A percentile compares a stretch with the other conserved stretches of the same genome.
Conservation (phyloP, 2,797 vertebrate genomes). For the Pachyuromys duprasi region DNA sequence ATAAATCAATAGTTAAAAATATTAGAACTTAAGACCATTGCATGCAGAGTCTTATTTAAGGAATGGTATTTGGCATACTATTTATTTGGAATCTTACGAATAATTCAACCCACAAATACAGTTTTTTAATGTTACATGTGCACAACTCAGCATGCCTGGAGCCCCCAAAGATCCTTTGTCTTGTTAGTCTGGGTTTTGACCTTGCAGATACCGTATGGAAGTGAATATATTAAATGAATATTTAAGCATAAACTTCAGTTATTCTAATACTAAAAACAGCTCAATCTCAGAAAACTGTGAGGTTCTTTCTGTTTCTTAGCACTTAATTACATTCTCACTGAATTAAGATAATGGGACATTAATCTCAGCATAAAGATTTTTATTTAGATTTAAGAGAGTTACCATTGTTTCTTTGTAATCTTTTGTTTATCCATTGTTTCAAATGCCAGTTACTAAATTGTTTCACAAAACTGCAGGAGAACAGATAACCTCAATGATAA, state of each 20-base stretch:
- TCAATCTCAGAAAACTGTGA: conserved; percentile 82
- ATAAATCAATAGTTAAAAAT: neutral
- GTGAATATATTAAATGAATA: conserved; percentile 83
- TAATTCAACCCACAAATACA: neutral
- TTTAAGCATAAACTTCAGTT: conserved; percentile 84
- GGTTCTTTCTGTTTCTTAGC: conserved; percentile 84
- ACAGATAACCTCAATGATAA: neutral
- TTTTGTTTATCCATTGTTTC: conserved; percentile 21
- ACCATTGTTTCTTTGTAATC: conserved; percentile 77
- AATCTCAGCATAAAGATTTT: conserved; percentile 81
- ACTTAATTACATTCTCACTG: conserved; percentile 85
- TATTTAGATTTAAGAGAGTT: conserved; percentile 82
- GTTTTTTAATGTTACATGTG: neutral
- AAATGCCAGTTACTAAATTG: neutral
- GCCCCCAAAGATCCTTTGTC: neutral
- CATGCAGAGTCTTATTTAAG: neutral
- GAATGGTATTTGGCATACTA: neutral
- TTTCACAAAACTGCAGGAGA: neutral
- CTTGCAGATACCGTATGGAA: conserved; percentile 79
- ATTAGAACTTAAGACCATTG: neutral
- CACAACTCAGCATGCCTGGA: neutral
- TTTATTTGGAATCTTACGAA: neutral
- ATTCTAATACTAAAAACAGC: conserved; percentile 83
- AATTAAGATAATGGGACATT: conserved; percentile 84
- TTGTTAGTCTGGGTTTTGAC: conserved; percentile 81